Evolutionary conservation across 2,888 invertebrate genomes (phyloP).

Genomic region (Quadroppia sp.): DNA sequence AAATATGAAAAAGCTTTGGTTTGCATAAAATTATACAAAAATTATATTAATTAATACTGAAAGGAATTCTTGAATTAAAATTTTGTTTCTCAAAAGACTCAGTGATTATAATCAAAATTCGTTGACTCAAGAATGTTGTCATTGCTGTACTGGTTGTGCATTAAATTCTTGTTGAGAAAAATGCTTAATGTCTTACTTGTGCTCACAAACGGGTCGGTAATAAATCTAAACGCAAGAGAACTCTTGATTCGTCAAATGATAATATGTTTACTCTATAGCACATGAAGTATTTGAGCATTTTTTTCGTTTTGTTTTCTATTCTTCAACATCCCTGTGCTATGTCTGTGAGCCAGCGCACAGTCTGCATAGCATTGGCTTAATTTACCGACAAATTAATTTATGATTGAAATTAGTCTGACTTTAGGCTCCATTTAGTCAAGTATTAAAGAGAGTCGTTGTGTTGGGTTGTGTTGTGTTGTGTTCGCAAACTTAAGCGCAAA

Average conservation of each 20-base stretch:
- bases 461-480: no score
- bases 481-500: no score
- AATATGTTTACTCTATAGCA: conserved; percentile 17
- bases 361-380: conserved; percentile 1
- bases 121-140: neutral
- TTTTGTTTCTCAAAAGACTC: neutral
- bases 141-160: neutral
- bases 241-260: conserved; percentile 19
- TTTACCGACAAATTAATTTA: conserved; percentile 32
- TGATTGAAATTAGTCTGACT: conserved; percentile 14
- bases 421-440: conserved; percentile 1
- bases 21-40: neutral
- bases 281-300: neutral
- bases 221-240: conserved; percentile 12
- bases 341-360: neutral
- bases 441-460: conserved; percentile 22
- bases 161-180: neutral
- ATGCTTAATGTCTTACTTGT: neutral
- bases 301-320: neutral
- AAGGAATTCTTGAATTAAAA: neutral
- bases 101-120: neutral
- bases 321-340: neutral
- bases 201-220: neutral
- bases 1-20: neutral
- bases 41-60: neutral